phyloP scores from a whole-genome alignment of 2,797 vertebrate genomes.

The Fistularia commersonii region DNA sequence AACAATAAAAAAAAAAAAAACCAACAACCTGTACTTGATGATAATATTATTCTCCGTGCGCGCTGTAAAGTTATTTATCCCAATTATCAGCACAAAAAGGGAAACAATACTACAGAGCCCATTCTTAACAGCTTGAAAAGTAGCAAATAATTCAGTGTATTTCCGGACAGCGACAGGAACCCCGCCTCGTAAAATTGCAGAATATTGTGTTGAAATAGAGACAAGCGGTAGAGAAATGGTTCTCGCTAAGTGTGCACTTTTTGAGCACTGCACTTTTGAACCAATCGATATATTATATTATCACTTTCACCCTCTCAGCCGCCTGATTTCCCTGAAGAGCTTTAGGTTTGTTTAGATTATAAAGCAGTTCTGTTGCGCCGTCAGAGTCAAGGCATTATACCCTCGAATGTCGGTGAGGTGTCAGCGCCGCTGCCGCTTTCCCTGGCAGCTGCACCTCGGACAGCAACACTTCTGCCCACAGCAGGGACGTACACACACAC shows the following conservation, averaged over 20 bases:
- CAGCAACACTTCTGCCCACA: constrained; percentile 3
- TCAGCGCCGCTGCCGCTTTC: constrained; percentile 30
- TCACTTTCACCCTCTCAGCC: constrained; percentile 8
- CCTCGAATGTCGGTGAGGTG: constrained; percentile 17
- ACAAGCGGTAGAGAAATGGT: too few species aligned
- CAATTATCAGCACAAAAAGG: too few species aligned
- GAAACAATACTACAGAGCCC: too few species aligned
- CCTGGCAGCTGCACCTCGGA: constrained; percentile 23
- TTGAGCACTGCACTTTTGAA: constrained; percentile 5
- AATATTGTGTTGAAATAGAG: neutral
- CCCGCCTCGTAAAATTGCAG: constrained; percentile 1
- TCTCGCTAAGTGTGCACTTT: neutral
- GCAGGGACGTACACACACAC: constrained; percentile 8
- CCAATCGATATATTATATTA: neutral
- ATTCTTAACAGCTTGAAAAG: too few species aligned
- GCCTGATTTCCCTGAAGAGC: constrained; percentile 20
- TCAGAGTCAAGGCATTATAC: constrained; percentile 23
- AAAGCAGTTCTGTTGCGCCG: neutral
- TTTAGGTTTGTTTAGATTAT: neutral
- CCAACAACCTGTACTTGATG: too few species aligned
- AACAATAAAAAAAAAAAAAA: too few species aligned
- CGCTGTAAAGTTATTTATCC: too few species aligned
- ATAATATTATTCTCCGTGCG: too few species aligned
- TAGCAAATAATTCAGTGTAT: too few species aligned
- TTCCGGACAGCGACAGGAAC: too few species aligned